Conservation (phyloP, 1,140 invertebrate species). For the Battus philenor region DNA sequence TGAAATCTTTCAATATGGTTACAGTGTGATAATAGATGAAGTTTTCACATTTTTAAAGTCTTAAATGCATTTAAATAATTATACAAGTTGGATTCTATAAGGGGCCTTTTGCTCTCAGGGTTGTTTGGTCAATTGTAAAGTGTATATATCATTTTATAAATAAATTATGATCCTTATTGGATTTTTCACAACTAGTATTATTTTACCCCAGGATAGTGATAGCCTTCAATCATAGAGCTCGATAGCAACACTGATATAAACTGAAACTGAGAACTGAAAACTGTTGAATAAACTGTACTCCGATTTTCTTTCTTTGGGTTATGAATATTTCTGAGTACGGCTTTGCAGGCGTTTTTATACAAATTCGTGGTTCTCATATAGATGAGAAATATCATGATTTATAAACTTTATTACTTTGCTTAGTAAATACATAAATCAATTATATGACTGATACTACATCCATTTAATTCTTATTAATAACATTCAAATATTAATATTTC, state of each 20-base stretch:
- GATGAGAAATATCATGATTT: too few species aligned
- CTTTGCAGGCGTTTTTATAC: too few species aligned
- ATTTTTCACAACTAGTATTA: conserved; percentile 58
- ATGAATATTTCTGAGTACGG: too few species aligned
- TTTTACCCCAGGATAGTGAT: too few species aligned
- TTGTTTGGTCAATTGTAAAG: conserved; percentile 68
- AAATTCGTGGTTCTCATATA: background rate
- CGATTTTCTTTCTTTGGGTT: background rate
- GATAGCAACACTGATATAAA: too few species aligned
- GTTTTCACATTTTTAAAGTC: conserved; percentile 11
- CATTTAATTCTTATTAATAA: too few species aligned
- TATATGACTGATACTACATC: too few species aligned
- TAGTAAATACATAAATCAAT: too few species aligned
- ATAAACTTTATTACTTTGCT: too few species aligned
- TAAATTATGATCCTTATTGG: conserved; percentile 73
- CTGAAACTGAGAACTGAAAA: too few species aligned
- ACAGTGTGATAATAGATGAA: conserved; percentile 12
- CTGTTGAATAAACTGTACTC: background rate
- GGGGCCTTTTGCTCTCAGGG: conserved; percentile 43
- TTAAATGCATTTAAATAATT: conserved; percentile 23
- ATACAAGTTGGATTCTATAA: conserved; percentile 26
- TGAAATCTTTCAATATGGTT: conserved; percentile 14
- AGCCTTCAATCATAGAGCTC: too few species aligned
- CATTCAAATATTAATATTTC: too few species aligned
- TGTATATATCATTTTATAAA: conserved; percentile 72